A percentile compares a stretch with the other conserved stretches of the same genome.
These are phyloP conservation scores for Sprattus sprattus DNA, from an alignment of 2,113 vertebrate species.

Conservation along the genomic window DNA sequence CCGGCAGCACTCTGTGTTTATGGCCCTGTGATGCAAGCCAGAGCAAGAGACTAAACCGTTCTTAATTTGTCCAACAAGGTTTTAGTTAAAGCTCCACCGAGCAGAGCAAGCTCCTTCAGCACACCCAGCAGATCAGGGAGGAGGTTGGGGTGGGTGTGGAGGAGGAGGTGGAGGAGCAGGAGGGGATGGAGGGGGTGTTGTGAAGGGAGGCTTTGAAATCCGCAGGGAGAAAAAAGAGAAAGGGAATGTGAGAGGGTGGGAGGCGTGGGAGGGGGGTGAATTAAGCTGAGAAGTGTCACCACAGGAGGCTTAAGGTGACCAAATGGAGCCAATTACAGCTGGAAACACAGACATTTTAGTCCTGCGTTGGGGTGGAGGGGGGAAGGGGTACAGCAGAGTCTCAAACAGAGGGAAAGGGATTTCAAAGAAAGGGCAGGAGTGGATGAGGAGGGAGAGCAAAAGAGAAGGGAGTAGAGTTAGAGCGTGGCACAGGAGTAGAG, in stretches of 20 bases:
- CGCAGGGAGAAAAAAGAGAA: constrained; percentile 12
- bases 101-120: constrained; percentile 29
- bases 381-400: neutral
- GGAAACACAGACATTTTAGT: constrained; percentile 55
- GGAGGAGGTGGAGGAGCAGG: neutral
- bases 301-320: constrained; percentile 66
- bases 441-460: constrained; percentile 24
- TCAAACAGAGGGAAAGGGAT: constrained; percentile 41
- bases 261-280: constrained; percentile 60
- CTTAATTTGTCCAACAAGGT: constrained; percentile 82
- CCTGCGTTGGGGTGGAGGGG: constrained; percentile 31
- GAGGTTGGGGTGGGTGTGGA: constrained; percentile 48
- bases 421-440: constrained; percentile 47
- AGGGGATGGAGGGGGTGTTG: neutral
- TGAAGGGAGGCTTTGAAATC: constrained; percentile 68
- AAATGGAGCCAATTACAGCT: constrained; percentile 63
- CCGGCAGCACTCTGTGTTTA: constrained; percentile 75
- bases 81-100: constrained; percentile 76
- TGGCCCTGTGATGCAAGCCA: constrained; percentile 74
- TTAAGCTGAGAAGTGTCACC: constrained; percentile 70
- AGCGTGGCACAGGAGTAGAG: neutral
- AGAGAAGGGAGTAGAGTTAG: constrained; percentile 11
- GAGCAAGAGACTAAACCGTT: constrained; percentile 75
- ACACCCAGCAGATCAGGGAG: constrained; percentile 48
- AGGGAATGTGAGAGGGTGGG: constrained; percentile 29